Percentiles rank a stretch among this genome's conserved stretches.
phyloP scores from a whole-genome alignment of 2,888 invertebrate species.

The Hydrotaea cyrtoneurina region DNA sequence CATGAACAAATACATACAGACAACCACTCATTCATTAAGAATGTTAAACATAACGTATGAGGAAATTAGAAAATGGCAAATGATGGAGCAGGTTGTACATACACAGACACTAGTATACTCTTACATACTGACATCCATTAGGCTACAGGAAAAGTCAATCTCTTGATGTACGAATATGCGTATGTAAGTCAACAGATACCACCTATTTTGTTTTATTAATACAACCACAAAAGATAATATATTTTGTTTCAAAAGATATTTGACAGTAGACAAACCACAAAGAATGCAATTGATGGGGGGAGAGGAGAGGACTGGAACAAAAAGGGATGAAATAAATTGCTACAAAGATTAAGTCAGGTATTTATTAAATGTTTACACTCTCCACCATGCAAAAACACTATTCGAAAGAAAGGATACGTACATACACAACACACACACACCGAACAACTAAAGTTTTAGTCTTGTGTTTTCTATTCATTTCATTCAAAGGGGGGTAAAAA shows the following conservation, averaged over 20 bases:
- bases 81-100: conserved; percentile 32
- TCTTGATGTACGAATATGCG: neutral
- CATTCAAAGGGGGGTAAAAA: neutral
- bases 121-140: neutral
- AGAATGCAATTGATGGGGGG: neutral
- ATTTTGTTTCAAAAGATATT: conserved; percentile 18
- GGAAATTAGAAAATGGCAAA: conserved; percentile 57
- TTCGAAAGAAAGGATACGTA: neutral
- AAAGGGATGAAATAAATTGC: conserved; percentile 30
- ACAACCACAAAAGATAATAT: conserved; percentile 41
- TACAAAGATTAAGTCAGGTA: conserved; percentile 29
- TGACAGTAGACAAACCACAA: neutral
- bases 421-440: no score
- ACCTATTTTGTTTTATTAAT: conserved; percentile 29
- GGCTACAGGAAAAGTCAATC: neutral
- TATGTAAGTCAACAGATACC: neutral
- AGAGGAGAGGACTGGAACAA: neutral
- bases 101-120: neutral
- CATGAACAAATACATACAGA: conserved; percentile 10
- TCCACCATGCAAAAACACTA: neutral
- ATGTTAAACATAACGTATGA: conserved; percentile 35
- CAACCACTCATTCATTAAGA: conserved; percentile 50
- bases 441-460: neutral
- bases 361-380: conserved; percentile 28
- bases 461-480: neutral